Conservation (phyloP, 35 echinoderm and acorn worm genomes). For the Stichopus chloronotus region DNA sequence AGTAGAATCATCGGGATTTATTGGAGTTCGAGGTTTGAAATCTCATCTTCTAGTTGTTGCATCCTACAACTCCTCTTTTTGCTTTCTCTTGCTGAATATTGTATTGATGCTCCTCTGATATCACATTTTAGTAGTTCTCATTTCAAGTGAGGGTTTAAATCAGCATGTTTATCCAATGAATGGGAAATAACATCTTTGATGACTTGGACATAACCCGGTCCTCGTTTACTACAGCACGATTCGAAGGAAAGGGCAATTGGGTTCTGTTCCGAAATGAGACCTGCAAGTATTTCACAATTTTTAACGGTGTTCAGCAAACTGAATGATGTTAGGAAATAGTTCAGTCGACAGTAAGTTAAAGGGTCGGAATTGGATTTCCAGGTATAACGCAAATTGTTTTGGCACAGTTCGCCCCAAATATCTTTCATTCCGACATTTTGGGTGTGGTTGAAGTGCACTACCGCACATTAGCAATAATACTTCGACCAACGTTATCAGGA, state of each 20-base stretch:
- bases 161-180: background rate
- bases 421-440: slow-evolving; percentile 43
- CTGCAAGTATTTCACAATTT: slow-evolving; percentile 4
- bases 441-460: slow-evolving; percentile 37
- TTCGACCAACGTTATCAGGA: background rate
- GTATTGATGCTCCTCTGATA: too few relatives aligned
- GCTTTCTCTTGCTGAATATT: too few relatives aligned
- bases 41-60: too few relatives aligned
- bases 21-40: too few relatives aligned
- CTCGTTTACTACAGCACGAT: too few relatives aligned
- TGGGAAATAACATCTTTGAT: too few relatives aligned
- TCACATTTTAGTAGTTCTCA: background rate
- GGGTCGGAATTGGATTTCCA: slow-evolving; percentile 17
- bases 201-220: background rate
- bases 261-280: background rate
- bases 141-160: background rate
- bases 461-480: slow-evolving; percentile 9
- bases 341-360: background rate
- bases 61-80: too few relatives aligned
- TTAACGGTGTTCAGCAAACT: background rate
- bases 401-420: slow-evolving; percentile 9
- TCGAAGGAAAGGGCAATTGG: too few relatives aligned
- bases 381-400: slow-evolving; percentile 18
- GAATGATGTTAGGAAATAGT: slow-evolving; percentile 24
- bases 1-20: too few relatives aligned